phyloP scores from a whole-genome alignment of 2,888 invertebrate genomes.

The Eristalis intricaria region DNA sequence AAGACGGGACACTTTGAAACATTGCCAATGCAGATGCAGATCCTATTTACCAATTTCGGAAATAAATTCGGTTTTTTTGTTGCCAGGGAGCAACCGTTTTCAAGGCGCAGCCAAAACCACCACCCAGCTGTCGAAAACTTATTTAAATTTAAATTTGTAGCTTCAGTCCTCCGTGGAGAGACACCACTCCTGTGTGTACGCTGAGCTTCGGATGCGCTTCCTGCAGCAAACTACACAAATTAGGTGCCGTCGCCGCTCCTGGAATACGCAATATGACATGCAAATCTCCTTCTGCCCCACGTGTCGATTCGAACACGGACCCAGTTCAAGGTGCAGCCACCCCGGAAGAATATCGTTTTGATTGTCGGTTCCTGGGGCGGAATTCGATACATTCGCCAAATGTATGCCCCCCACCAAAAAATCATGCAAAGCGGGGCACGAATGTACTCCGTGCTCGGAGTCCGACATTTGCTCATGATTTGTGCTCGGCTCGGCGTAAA shows the following conservation, averaged over 20 bases:
- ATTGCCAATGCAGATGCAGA: constrained; percentile 61
- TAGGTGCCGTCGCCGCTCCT: not conserved
- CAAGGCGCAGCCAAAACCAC: not conserved
- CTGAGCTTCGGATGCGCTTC: not conserved
- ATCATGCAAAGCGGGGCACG: constrained; percentile 23
- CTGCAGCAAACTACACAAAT: not conserved
- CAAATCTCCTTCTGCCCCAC: not conserved
- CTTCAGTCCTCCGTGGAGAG: constrained; percentile 11
- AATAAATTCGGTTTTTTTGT: constrained; percentile 41
- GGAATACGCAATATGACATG: constrained; percentile 1
- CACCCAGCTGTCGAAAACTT: constrained; percentile 35
- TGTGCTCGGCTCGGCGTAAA: constrained; percentile 29
- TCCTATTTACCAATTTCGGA: constrained; percentile 57
- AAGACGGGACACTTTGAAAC: constrained; percentile 48
- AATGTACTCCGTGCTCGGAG: constrained; percentile 36
- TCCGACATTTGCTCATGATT: constrained; percentile 58
- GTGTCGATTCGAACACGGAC: not conserved
- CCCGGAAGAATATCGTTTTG: not conserved
- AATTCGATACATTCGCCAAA: constrained; percentile 18
- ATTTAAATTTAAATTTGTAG: constrained; percentile 58
- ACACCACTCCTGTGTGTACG: constrained; percentile 9
- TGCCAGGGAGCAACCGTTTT: constrained; percentile 1
- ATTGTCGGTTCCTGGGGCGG: not conserved
- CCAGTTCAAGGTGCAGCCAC: not conserved
- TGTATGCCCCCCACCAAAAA: constrained; percentile 15